Base-by-base conservation (phyloP, 2,797 vertebrate species). In the Cephalopachus bancanus region DNA sequence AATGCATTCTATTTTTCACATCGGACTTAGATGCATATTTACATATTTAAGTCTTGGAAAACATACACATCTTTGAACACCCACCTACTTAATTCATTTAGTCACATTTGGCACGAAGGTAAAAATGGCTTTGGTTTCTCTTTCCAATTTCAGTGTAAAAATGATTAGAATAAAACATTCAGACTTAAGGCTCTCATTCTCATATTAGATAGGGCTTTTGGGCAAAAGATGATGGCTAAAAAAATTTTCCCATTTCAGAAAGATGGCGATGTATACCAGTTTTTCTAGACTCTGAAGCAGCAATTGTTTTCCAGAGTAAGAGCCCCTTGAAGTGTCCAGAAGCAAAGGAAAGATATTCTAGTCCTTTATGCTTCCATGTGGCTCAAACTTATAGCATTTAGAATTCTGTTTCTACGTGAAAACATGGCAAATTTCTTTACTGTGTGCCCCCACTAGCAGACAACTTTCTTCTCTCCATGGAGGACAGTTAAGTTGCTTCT, bases 91-190 rank as follows among this genome's bases (percentile, higher is more conserved):
- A 78, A 81, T 67, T 86, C 64, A 79, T 62, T 65, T 28, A 90
- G 74, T 94, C 57, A 90, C 30, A 83, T 76, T 69, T 78, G 57
- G 86, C 37, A 59, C 3, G 55, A 90, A 92, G 84, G 26, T 49
- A 93, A 93, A 93, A 86, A 78, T n/a, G 72, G 6, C 67, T 93
- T 93, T 92, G 55, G 37, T 75, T 96, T 87, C 33, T 89, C 22
- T 91, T 87, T 90, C 67, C 72, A 84, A 62, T 62, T 89, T 94
- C 4, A 67, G 24, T 91, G 51, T 84, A 95, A 93, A 91, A 71
- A 93, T 37, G 85, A 94, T 71, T 16, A 53, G n/a, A 94, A 74
- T 6, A 37, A 88, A 72, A 53, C 10, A 59, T 69, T 51, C 22
- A 81, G 76, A 59, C 3, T 59, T 64, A 55, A 1, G 8, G 79